Conservation (phyloP, 2,797 vertebrate genomes). For the Phoxinus dragarum region DNA sequence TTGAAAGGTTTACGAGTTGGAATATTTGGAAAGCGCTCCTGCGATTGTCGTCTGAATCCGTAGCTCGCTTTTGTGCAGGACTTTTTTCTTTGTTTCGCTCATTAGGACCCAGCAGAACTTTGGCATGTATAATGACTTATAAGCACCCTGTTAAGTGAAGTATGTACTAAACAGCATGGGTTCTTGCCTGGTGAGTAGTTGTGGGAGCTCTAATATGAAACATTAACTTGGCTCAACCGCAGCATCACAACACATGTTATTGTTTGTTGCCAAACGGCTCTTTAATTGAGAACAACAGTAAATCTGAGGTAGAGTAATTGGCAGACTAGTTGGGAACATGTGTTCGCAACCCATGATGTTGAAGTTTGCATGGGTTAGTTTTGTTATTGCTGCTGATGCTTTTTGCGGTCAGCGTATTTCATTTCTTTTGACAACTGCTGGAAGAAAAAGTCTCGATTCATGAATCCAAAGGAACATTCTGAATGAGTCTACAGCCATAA, state of each 20-base stretch:
- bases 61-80: slow-evolving; percentile 68
- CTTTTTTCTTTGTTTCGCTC: slow-evolving; percentile 71
- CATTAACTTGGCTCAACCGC: slow-evolving; percentile 90
- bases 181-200: slow-evolving; percentile 84
- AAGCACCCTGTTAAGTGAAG: slow-evolving; percentile 85
- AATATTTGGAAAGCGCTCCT: slow-evolving; percentile 68
- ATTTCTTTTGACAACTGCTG: slow-evolving; percentile 47
- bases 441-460: slow-evolving; percentile 9
- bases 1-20: slow-evolving; percentile 72
- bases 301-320: slow-evolving; percentile 86
- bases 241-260: slow-evolving; percentile 92
- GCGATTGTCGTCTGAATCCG: slow-evolving; percentile 57
- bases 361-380: slow-evolving; percentile 65
- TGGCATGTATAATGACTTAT: slow-evolving; percentile 88
- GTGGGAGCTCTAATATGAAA: slow-evolving; percentile 91
- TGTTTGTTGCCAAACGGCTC: slow-evolving; percentile 86
- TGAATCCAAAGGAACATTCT: slow-evolving; percentile 5
- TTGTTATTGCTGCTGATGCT: slow-evolving; percentile 51
- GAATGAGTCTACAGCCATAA: slow-evolving; percentile 30
- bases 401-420: slow-evolving; percentile 59
- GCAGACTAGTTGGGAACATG: slow-evolving; percentile 78
- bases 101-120: slow-evolving; percentile 83
- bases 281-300: slow-evolving; percentile 90
- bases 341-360: slow-evolving; percentile 70
- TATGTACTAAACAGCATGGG: slow-evolving; percentile 87